Evolutionary conservation across 2,797 vertebrate genomes (phyloP).

Genomic region (Microctenopoma stevenorrisi): DNA sequence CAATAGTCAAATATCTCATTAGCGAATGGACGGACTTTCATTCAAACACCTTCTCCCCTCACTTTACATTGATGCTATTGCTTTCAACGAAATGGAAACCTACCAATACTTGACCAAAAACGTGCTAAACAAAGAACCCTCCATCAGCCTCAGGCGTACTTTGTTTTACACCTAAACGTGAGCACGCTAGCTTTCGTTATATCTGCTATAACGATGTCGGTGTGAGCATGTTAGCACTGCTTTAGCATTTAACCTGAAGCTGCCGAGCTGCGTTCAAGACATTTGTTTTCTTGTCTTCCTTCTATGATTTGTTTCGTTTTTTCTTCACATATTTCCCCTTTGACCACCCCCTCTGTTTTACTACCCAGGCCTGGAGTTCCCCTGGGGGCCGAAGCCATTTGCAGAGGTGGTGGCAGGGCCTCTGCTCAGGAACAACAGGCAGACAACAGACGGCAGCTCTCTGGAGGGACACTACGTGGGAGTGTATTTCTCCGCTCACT

Average conservation of each 20-base stretch:
- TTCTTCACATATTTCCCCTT: conserved; percentile 6
- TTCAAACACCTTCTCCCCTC: too few species aligned
- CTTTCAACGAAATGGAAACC: too few species aligned
- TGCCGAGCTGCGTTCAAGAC: background rate
- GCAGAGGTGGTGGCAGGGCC: conserved; percentile 95
- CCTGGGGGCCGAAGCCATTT: conserved; percentile 98
- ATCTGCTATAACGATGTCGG: background rate
- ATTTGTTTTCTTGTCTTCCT: conserved; percentile 5
- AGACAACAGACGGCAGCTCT: conserved; percentile 90
- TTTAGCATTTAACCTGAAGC: conserved; percentile 13
- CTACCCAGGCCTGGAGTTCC: conserved; percentile 94
- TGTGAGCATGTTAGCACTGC: background rate
- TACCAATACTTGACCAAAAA: background rate
- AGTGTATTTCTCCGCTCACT: conserved; percentile 99
- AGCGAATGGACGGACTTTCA: too few species aligned
- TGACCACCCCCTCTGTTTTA: conserved; percentile 3
- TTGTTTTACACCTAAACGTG: background rate
- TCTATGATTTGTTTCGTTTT: background rate
- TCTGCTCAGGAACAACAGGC: conserved; percentile 91
- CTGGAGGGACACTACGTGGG: conserved; percentile 95
- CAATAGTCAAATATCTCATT: too few species aligned
- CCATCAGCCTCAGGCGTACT: background rate
- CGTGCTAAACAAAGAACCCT: background rate
- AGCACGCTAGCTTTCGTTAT: background rate
- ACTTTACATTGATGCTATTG: too few species aligned